Conservation (phyloP, 2,113 vertebrate species). For the Piaya cayana region DNA sequence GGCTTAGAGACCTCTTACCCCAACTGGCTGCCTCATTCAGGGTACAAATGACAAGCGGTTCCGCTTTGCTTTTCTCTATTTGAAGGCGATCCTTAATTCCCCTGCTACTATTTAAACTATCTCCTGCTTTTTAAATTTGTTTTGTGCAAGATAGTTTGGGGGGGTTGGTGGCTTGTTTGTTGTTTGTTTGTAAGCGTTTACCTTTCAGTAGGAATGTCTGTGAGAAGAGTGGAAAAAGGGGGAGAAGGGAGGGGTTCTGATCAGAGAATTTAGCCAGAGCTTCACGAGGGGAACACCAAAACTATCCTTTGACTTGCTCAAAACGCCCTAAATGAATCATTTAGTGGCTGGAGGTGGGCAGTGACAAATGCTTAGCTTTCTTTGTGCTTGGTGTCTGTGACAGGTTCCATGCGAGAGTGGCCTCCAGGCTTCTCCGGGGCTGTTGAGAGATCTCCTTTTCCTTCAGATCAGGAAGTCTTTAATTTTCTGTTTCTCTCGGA, state of each 20-base stretch:
- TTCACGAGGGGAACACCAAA: not conserved
- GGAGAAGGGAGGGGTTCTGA: not conserved
- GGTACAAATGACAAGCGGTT: not conserved
- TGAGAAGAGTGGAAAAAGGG: not conserved
- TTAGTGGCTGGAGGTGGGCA: not conserved
- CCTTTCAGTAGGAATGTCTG: not conserved
- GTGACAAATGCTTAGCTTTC: not conserved
- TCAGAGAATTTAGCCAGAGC: not conserved
- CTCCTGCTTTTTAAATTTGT: rapidly evolving
- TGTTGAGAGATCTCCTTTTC: not conserved
- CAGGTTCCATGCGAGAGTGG: not conserved
- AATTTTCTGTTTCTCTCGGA: not conserved
- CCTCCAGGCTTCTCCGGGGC: not conserved
- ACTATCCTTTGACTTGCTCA: not conserved
- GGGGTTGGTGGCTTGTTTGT: not conserved
- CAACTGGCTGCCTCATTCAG: not conserved
- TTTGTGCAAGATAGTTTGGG: too few species aligned
- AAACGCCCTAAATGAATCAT: not conserved
- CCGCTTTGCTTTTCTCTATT: not conserved
- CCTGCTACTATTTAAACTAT: rapidly evolving
- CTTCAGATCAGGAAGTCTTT: not conserved
- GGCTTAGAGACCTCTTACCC: not conserved
- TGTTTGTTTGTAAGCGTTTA: not conserved
- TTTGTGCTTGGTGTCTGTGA: not conserved
- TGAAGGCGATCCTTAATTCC: not conserved